These are phyloP conservation scores for Hippotragus niger DNA, from an alignment of 2,113 vertebrate genomes.

Conservation along the genomic window DNA sequence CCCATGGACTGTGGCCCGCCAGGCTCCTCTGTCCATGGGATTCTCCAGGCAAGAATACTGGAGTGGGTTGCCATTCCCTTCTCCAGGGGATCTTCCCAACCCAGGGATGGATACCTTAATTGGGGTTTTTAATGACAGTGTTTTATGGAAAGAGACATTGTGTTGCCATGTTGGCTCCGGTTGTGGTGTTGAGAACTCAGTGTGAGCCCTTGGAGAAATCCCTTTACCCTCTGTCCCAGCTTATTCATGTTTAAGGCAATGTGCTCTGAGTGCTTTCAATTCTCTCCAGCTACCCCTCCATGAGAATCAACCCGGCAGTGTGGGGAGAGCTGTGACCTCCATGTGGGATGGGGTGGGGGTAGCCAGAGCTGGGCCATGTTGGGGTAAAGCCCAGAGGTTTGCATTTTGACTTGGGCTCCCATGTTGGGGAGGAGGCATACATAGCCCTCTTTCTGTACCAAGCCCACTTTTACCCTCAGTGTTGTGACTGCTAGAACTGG, in stretches of 20 bases:
- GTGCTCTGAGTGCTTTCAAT: neutral
- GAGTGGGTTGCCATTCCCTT: neutral
- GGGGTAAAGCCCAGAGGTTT: neutral
- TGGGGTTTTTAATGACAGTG: neutral
- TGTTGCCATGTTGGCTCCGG: rapidly evolving
- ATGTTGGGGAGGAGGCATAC: neutral
- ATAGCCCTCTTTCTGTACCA: neutral
- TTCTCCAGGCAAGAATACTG: neutral
- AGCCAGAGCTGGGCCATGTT: rapidly evolving
- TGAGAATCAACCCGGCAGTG: neutral
- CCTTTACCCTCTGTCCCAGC: neutral
- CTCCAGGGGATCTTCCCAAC: neutral
- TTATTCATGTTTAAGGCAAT: neutral
- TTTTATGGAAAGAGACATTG: neutral
- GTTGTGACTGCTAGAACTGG: neutral
- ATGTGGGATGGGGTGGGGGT: neutral
- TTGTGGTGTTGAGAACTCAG: neutral
- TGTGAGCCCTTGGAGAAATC: neutral
- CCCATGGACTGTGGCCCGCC: neutral
- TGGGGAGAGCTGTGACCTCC: neutral
- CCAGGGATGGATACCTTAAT: neutral
- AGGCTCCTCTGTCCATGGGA: neutral
- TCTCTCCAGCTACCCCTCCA: neutral
- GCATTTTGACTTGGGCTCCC: neutral
- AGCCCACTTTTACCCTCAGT: too few species aligned